phyloP scores from a whole-genome alignment of 1,140 invertebrate species.

The Cyrtorhinus lividipennis region DNA sequence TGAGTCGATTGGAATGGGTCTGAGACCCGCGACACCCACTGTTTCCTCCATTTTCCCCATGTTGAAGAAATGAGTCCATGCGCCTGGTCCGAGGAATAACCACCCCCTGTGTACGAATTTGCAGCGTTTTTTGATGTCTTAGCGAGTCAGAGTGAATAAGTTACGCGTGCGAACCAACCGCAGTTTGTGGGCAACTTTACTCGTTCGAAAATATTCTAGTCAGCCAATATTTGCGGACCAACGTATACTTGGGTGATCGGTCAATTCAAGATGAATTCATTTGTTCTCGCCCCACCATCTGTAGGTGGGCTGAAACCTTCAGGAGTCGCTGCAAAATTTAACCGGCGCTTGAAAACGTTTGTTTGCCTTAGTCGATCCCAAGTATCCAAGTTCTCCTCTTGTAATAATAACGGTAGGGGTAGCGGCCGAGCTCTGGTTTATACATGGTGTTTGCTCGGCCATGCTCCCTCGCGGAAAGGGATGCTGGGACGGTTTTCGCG shows the following conservation, averaged over 20 bases:
- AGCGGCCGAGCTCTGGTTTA: slow-evolving; percentile 5
- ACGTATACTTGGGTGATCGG: not conserved
- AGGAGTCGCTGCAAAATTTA: not conserved
- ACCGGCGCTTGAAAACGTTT: not conserved
- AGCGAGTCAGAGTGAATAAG: too few species aligned
- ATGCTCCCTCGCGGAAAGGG: not conserved
- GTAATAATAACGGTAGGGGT: not conserved
- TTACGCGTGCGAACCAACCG: too few species aligned
- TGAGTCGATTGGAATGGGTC: too few species aligned
- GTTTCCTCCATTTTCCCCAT: too few species aligned
- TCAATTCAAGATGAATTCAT: not conserved
- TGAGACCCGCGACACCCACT: too few species aligned
- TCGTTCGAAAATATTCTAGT: not conserved
- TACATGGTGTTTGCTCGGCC: slow-evolving; percentile 3
- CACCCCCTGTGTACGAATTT: too few species aligned
- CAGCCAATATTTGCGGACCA: not conserved
- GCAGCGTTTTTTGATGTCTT: too few species aligned
- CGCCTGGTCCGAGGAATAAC: too few species aligned
- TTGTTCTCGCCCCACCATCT: not conserved
- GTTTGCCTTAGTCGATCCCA: not conserved
- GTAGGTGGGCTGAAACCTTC: not conserved
- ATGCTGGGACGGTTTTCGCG: not conserved
- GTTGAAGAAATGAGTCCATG: too few species aligned
- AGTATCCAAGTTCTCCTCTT: not conserved
- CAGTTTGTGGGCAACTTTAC: too few species aligned